Base-by-base conservation (phyloP, 2,113 vertebrate genomes). In the Bos indicus region DNA sequence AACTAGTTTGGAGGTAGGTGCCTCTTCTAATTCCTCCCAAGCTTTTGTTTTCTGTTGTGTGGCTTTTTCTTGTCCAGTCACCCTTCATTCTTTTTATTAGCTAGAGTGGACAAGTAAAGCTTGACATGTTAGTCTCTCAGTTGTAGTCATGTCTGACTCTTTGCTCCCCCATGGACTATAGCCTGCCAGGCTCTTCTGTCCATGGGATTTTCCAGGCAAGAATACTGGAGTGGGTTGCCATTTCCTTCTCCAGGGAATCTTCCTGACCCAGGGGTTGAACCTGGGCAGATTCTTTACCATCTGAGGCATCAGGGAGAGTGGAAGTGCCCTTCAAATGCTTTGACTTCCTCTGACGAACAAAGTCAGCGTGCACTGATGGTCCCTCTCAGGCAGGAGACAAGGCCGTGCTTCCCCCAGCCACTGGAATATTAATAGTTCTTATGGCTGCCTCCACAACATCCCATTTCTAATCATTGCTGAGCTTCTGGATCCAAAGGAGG, bases 1-100 rank as follows among this genome's bases (percentile, higher is more conserved):
- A 95, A 74, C 62, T 78, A 33, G 26, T 78, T 94, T 95, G 40
- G 81, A 93, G 80, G 80, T 43, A 89, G 78, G 67, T 60, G 14
- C 77, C 88, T 95, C 74, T 95, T 64, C 59, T 94, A 92, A 96
- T 78, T 88, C 64, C 90, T 67, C 59, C 56, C 64, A 89, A 94
- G 92, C 17, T 26, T 95, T 93, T 94, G 64, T 46, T 81, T 88
- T 96, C 67, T 91, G 46, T 3, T 56, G 62, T 90, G 54, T 28
- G 46, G 30, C 59, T 62, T 88, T 54, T 56, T 52, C 11, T 52
- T 43, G 7, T 28, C 60, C 36, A 83, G 60, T 46, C 92, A 52
- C 36, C 19, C 71, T 82, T 91, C 19, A 8, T 78, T 88, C 9
- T 52, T 88, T 74, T 26, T 15, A 77, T 30, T 87, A 59, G 36